Evolutionary conservation across 2,888 invertebrate genomes (phyloP).

Genomic region (Hecatera dysodea): DNA sequence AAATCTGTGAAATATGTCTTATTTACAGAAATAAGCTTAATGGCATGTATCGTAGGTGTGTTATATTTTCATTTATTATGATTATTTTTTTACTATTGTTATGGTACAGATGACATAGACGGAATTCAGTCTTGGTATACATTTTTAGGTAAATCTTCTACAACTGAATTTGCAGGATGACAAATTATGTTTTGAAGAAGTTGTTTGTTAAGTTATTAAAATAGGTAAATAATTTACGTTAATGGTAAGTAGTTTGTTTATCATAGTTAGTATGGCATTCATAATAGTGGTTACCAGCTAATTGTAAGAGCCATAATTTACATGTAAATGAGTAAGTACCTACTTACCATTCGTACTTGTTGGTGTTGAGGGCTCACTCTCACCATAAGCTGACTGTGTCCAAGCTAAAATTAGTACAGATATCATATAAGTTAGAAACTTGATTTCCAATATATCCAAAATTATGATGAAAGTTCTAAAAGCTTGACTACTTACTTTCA

Average conservation of each 20-base stretch:
- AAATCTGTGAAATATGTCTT: background rate
- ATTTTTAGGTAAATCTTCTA: no score
- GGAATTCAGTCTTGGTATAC: no score
- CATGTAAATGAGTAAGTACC: background rate
- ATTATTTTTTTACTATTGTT: no score
- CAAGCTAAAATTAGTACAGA: conserved; percentile 90
- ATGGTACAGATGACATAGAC: background rate
- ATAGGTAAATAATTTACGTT: conserved; percentile 12
- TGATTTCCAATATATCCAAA: background rate
- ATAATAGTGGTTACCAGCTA: background rate
- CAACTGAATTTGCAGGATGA: no score
- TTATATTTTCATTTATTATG: no score
- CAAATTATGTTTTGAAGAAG: background rate
- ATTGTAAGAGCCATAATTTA: background rate
- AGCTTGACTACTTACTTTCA: conserved; percentile 93
- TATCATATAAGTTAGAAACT: background rate
- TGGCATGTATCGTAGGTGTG: no score
- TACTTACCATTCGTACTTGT: conserved; percentile 87
- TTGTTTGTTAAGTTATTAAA: background rate
- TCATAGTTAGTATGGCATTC: conserved; percentile 3
- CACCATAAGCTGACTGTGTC: conserved; percentile 92
- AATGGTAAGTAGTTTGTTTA: conserved; percentile 5
- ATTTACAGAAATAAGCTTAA: background rate
- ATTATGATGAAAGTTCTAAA: conserved; percentile 10
- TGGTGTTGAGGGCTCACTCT: conserved; percentile 90